Evolutionary conservation across 2,113 vertebrate species (phyloP).

Genomic region (Colaptes auratus): DNA sequence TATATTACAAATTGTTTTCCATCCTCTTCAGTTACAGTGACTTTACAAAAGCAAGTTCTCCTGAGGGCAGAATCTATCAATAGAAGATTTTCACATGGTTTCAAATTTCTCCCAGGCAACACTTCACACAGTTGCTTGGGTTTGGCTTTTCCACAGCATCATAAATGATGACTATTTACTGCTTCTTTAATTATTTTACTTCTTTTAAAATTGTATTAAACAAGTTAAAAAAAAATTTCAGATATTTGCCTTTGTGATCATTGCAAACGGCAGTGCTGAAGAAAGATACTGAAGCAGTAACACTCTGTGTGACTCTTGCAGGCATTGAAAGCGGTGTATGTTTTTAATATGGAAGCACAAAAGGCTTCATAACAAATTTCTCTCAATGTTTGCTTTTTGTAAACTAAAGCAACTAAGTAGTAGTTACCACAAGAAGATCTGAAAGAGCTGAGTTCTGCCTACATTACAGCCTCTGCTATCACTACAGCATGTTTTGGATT

Average conservation of each 20-base stretch:
- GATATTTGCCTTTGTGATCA: not conserved
- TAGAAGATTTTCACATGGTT: not conserved
- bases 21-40: not conserved
- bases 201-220: not conserved
- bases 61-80: conserved; percentile 4
- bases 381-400: not conserved
- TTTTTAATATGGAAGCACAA: not conserved
- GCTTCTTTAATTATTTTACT: not conserved
- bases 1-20: not conserved
- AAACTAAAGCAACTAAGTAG: not conserved
- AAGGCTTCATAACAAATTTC: not conserved
- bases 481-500: not conserved
- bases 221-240: not conserved
- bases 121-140: not conserved
- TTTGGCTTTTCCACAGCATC: not conserved
- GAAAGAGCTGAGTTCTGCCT: not conserved
- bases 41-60: not conserved
- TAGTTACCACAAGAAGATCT: not conserved
- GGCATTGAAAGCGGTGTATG: not conserved
- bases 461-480: not conserved
- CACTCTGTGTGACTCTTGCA: rapidly evolving
- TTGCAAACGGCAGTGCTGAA: not conserved
- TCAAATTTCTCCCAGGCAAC: not conserved
- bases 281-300: not conserved
- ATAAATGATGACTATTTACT: not conserved